phyloP scores from a whole-genome alignment of 2,888 invertebrate genomes.

The Blera fallax region DNA sequence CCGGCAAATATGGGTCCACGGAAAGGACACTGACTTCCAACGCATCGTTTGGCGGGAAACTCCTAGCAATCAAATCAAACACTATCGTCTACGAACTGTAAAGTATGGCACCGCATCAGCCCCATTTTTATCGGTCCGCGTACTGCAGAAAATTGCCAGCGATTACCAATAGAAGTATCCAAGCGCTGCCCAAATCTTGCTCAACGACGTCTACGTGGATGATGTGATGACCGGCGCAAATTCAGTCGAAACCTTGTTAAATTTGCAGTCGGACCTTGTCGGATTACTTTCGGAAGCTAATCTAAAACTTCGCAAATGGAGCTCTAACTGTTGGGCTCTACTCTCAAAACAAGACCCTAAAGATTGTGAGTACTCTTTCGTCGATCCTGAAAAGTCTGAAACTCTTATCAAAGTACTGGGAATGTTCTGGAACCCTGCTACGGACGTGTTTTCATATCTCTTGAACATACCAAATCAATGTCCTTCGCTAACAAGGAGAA shows the following conservation, averaged over 20 bases:
- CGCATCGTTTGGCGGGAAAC: conserved; percentile 53
- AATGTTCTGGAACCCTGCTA: neutral
- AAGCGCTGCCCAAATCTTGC: neutral
- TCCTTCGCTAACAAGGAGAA: neutral
- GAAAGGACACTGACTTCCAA: neutral
- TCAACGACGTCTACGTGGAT: conserved; percentile 69
- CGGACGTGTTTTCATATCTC: neutral
- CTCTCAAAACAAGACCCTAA: neutral
- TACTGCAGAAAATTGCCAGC: neutral
- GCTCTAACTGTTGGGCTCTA: neutral
- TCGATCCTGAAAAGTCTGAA: neutral
- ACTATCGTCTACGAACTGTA: conserved; percentile 13
- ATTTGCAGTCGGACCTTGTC: neutral
- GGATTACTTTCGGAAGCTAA: neutral
- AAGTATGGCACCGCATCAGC: conserved; percentile 45
- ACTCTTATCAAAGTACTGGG: neutral
- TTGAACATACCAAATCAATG: too few relatives aligned
- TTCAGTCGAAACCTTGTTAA: neutral
- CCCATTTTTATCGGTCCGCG: conserved; percentile 17
- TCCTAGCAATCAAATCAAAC: conserved; percentile 10
- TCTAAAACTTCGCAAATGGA: conserved; percentile 16
- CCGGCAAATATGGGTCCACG: conserved; percentile 53
- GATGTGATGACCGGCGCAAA: conserved; percentile 52
- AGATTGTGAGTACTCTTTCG: neutral
- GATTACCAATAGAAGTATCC: conserved; percentile 31